Base-by-base conservation (phyloP, 2,797 vertebrate genomes). In the Alcedo quadribrachys region DNA sequence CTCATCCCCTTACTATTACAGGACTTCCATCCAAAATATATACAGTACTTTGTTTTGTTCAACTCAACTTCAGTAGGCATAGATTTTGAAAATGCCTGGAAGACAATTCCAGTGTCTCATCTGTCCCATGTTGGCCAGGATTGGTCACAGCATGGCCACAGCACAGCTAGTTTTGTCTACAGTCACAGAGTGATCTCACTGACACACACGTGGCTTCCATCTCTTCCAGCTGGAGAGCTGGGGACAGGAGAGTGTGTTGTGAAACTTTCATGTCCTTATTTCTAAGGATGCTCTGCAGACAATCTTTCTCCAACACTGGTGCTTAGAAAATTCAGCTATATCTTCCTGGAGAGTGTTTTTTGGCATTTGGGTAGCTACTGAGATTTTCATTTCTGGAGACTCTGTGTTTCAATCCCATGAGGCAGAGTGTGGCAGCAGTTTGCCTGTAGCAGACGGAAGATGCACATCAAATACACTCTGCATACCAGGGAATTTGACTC, bases 111-210 rank as follows among this genome's bases (percentile, higher is more conserved):
- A 71, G 18, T 2, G 8, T 66, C 66, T 62, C 16, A 27, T 45
- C n/a, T 27, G 28, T 43, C 37, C 42, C 20, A 7, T 2, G 2
- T 8, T 28, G 25, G 18, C 13, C 14, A 82, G 53, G 30, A 48
- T 58, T 21, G n/a, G 40, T 8, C 0, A 0, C 55, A 73, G 37
- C 10, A 62, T 0, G 0, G 28, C 46, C 60, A 65, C 17, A 65
- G 21, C 22, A 37, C 6, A 3, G 28, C 33, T 50, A 2, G 0
- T 58, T 81, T 42, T 48, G 55, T 40, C 28, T 42, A 5, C 30
- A 28, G 2, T 12, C 19, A 17, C 42, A 32, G 30, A 65, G 21
- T 18, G 35, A 21, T 54, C 68, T 5, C 24, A 30, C 11, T 68
- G 30, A 12, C 12, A 35, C 11, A 21, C 19, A 3, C 1, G 15